Conservation (phyloP, 2,113 vertebrate genomes). For the Perca flavescens region DNA sequence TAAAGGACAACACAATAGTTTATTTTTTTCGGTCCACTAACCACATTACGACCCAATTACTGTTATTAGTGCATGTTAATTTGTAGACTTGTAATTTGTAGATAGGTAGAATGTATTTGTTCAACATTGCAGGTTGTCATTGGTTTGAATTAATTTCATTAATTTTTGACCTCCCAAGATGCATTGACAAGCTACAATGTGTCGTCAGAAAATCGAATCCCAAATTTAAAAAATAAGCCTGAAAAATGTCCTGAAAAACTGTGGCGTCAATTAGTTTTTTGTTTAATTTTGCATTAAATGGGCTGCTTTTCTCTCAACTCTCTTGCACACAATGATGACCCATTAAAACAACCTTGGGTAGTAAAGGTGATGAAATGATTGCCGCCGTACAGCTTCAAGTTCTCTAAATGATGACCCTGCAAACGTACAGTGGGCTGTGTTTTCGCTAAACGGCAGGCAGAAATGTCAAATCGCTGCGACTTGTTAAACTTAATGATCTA, state of each 20-base stretch:
- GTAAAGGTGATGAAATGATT: background rate
- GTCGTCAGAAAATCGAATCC: background rate
- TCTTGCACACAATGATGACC: background rate
- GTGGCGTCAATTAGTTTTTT: background rate
- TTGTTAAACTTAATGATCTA: constrained; percentile 7
- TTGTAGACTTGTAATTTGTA: background rate
- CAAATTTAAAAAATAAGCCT: background rate
- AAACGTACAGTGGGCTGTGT: background rate
- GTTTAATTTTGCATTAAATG: background rate
- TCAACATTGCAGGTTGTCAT: background rate
- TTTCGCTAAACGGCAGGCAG: background rate
- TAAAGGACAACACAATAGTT: background rate
- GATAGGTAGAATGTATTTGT: background rate
- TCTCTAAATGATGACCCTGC: background rate
- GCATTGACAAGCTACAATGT: background rate
- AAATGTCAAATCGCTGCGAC: background rate
- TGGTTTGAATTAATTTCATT: background rate
- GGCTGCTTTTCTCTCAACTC: background rate
- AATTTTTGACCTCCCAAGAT: background rate
- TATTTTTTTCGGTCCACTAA: background rate
- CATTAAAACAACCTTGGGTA: background rate
- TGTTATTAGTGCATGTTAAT: background rate
- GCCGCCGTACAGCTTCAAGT: background rate
- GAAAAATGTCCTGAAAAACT: background rate
- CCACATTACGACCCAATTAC: background rate